A percentile compares a stretch with the other conserved stretches of the same genome.
phyloP scores from a whole-genome alignment of 2,797 vertebrate genomes.

The Coluber constrictor region DNA sequence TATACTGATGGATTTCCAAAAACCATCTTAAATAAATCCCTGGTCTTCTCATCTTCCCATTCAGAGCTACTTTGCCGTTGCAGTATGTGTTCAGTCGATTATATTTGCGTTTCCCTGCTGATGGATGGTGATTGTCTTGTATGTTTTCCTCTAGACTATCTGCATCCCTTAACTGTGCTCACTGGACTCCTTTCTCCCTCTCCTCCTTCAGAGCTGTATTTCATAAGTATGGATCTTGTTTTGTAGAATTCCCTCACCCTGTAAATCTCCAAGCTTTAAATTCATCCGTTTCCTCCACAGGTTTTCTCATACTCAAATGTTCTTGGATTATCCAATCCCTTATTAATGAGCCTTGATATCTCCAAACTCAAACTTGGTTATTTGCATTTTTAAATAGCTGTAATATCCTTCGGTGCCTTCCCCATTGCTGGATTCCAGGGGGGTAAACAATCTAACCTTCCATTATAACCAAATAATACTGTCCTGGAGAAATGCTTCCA shows the following conservation, averaged over 20 bases:
- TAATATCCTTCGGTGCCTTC: neutral
- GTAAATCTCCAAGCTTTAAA: neutral
- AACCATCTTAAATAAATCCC: neutral
- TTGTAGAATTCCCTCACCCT: neutral
- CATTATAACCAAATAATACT: neutral
- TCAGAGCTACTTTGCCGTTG: neutral
- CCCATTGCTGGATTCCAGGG: neutral
- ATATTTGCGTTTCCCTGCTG: neutral
- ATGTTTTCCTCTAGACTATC: neutral
- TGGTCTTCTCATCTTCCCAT: neutral
- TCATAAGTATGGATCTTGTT: neutral
- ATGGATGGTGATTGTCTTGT: neutral
- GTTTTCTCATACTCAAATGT: neutral
- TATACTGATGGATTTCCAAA: neutral
- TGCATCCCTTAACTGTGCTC: neutral
- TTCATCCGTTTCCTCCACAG: neutral
- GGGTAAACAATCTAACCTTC: neutral
- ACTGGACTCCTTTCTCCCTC: neutral
- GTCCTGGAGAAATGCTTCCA: neutral
- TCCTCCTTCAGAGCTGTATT: neutral
- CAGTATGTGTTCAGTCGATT: neutral
- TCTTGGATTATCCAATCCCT: neutral
- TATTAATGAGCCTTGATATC: neutral
- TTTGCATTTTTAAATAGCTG: neutral
- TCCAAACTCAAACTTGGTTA: neutral